Percentiles rank a stretch among this genome's conserved stretches.
These are phyloP conservation scores for Amblyopsis rosae DNA, from an alignment of 2,113 vertebrate species.

Conservation along the genomic window DNA sequence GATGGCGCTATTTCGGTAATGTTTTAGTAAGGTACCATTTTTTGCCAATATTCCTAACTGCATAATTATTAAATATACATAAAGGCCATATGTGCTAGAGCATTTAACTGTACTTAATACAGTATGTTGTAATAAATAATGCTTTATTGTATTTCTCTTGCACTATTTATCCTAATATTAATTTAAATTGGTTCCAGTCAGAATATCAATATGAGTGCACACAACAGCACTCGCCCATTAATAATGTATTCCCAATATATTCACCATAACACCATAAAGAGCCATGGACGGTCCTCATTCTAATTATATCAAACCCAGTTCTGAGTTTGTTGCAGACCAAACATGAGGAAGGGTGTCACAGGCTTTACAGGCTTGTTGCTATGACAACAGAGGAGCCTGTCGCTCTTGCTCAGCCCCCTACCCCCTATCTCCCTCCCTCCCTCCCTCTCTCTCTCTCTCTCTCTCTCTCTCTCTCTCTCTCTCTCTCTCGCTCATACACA, in stretches of 20 bases:
- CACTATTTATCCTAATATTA: background rate
- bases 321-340: conserved; percentile 53
- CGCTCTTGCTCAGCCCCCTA: conserved; percentile 3
- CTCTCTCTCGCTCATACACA: conserved; percentile 44
- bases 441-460: conserved; percentile 15
- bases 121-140: background rate
- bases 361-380: conserved; percentile 87
- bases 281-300: conserved; percentile 27
- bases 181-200: background rate
- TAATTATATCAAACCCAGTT: conserved; percentile 51
- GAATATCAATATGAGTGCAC: background rate
- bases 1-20: conserved; percentile 27
- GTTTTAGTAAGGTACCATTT: background rate
- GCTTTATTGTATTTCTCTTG: background rate
- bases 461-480: conserved; percentile 16
- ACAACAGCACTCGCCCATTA: no score
- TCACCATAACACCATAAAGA: conserved; percentile 15
- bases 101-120: no score
- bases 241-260: background rate
- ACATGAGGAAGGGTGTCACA: conserved; percentile 79
- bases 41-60: no score
- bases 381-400: conserved; percentile 89
- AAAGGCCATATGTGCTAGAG: background rate
- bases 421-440: conserved; percentile 16
- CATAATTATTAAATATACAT: no score